A percentile compares a stretch with the other conserved stretches of the same genome.
Conservation (phyloP, 2,797 vertebrate species). For the Periparus ater region DNA sequence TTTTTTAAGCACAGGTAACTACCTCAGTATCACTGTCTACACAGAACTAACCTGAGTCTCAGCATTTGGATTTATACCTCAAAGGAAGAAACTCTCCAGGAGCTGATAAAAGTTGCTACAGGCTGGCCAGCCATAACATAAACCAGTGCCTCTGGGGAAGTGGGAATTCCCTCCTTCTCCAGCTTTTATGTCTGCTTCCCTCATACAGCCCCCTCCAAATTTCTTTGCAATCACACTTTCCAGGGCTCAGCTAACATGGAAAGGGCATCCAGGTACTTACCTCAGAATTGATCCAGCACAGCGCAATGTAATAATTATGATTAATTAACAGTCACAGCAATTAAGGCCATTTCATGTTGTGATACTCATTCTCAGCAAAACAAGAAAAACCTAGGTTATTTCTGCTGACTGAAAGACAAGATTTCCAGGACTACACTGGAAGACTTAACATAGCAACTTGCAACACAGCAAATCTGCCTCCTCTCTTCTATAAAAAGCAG, state of each 20-base stretch:
- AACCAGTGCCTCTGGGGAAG: background rate
- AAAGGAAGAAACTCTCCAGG: slow-evolving; percentile 1
- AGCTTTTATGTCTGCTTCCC: background rate
- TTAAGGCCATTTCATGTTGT: background rate
- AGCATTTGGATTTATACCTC: background rate
- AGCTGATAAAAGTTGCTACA: background rate
- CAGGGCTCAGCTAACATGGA: background rate
- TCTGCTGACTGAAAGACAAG: background rate
- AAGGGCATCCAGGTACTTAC: background rate
- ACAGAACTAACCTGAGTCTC: background rate
- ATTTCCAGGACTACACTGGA: background rate
- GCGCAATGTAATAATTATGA: background rate
- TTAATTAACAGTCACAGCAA: background rate
- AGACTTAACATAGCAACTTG: background rate
- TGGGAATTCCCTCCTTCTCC: background rate
- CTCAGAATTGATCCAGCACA: background rate
- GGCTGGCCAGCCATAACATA: background rate
- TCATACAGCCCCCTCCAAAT: background rate
- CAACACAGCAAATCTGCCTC: background rate
- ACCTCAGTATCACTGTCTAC: background rate
- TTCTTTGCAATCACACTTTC: background rate
- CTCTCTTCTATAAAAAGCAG: background rate
- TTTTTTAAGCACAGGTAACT: background rate
- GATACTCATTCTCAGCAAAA: background rate
- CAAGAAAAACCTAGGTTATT: background rate